Conservation (phyloP, 2,797 vertebrate species). For the Acanthurus leucopareius region DNA sequence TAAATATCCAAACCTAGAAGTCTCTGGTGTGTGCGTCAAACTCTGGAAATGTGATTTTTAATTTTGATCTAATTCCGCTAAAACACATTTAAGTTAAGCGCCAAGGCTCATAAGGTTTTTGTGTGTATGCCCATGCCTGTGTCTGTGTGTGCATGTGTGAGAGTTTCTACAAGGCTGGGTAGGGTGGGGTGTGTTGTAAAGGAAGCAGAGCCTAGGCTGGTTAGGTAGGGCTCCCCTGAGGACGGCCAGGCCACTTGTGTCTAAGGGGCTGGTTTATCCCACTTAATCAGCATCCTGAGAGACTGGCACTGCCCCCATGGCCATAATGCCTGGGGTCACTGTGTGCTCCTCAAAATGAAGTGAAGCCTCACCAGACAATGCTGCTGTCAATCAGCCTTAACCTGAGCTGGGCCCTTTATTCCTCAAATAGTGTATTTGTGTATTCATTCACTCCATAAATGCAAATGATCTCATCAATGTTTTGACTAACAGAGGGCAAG, state of each 20-base stretch:
- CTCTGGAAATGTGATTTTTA: not conserved
- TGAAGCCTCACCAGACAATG: conserved; percentile 80
- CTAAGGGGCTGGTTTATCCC: conserved; percentile 81
- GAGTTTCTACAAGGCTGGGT: conserved; percentile 8
- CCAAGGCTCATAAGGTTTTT: not conserved
- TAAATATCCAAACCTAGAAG: not conserved
- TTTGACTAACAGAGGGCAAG: conserved; percentile 69
- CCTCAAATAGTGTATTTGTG: conserved; percentile 82
- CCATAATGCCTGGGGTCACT: conserved; percentile 80
- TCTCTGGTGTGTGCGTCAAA: not conserved
- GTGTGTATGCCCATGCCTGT: conserved; percentile 1
- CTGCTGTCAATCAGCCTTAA: conserved; percentile 85
- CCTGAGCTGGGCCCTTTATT: conserved; percentile 79
- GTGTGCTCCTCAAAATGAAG: conserved; percentile 78
- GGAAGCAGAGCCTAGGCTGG: conserved; percentile 46
- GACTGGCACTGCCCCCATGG: conserved; percentile 82
- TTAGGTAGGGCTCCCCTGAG: conserved; percentile 71
- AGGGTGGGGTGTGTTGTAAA: conserved; percentile 20
- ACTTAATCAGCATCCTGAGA: conserved; percentile 86
- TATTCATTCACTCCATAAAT: conserved; percentile 85
- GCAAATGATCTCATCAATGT: conserved; percentile 81
- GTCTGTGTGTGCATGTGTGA: conserved; percentile 13
- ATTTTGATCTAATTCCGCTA: not conserved
- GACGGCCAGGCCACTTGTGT: conserved; percentile 77
- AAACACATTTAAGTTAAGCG: not conserved